A percentile compares a stretch with the other conserved stretches of the same genome.
phyloP scores from a whole-genome alignment of 2,797 vertebrate species.

The Centroberyx gerrardi region DNA sequence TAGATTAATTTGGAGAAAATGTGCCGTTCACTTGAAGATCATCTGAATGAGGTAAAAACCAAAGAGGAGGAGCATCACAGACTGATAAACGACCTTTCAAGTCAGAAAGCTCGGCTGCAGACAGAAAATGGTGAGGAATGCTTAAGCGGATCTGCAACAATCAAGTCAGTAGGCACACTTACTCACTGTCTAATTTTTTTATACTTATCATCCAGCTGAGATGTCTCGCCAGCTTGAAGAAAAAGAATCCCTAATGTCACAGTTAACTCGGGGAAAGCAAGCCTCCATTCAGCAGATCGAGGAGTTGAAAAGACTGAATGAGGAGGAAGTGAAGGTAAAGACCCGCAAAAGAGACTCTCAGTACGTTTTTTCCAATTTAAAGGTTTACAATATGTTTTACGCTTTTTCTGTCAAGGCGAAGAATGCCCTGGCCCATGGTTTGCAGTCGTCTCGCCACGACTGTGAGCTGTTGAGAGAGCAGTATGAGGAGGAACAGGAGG shows the following conservation, averaged over 20 bases:
- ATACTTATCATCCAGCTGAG: conserved; percentile 74
- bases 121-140: conserved; percentile 82
- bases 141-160: not conserved
- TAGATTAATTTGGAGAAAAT: conserved; percentile 87
- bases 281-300: conserved; percentile 88
- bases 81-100: conserved; percentile 80
- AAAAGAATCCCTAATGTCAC: conserved; percentile 86
- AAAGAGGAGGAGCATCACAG: conserved; percentile 84
- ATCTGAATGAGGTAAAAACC: conserved; percentile 83
- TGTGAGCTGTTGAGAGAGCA: conserved; percentile 83
- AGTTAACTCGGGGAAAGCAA: conserved; percentile 87
- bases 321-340: conserved; percentile 57
- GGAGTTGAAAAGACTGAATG: conserved; percentile 86
- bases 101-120: conserved; percentile 83
- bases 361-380: not conserved
- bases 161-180: not conserved
- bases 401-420: conserved; percentile 70
- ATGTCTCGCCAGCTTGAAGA: conserved; percentile 85
- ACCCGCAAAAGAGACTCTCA: no score
- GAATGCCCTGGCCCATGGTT: conserved; percentile 78
- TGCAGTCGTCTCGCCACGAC: conserved; percentile 79
- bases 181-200: no score
- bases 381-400: not conserved
- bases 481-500: conserved; percentile 81
- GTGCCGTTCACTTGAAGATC: conserved; percentile 83